phyloP scores from a whole-genome alignment of 1,140 invertebrate species.

The Hypsibius dujardini region DNA sequence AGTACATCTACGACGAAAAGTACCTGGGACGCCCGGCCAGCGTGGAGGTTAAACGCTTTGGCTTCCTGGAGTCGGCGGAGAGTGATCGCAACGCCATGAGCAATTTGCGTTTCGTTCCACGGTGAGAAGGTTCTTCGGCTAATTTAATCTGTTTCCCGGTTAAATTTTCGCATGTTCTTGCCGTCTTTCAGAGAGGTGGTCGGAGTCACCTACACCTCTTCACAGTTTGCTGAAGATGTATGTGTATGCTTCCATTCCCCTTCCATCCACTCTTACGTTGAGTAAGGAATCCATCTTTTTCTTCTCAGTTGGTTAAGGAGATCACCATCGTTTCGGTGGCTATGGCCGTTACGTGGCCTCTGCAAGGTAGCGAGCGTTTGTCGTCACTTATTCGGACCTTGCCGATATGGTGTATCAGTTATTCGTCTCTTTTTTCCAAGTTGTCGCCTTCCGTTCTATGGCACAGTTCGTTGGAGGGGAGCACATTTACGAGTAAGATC shows the following conservation, averaged over 20 bases:
- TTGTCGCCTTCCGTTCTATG: constrained; percentile 6
- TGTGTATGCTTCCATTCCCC: not conserved
- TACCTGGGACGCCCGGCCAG: too few relatives aligned
- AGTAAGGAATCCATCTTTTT: not conserved
- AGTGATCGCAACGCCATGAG: too few relatives aligned
- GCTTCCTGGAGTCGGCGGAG: too few relatives aligned
- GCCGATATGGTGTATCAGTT: not conserved
- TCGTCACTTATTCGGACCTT: not conserved
- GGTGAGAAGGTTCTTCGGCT: too few relatives aligned
- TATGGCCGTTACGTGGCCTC: constrained; percentile 3
- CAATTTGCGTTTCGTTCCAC: too few relatives aligned
- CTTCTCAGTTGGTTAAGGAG: not conserved
- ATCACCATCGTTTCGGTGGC: not conserved
- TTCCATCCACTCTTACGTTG: not conserved
- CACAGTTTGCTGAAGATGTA: constrained; percentile 6
- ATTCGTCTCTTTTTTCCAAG: not conserved
- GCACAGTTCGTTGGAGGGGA: constrained; percentile 14
- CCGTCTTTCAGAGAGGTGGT: not conserved
- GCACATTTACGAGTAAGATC: not conserved
- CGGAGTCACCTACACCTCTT: not conserved
- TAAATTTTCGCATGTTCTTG: too few relatives aligned
- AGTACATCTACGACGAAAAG: too few relatives aligned
- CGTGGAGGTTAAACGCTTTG: too few relatives aligned
- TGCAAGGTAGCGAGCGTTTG: constrained; percentile 9
- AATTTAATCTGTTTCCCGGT: too few relatives aligned